phyloP scores from a whole-genome alignment of 2,797 vertebrate genomes.

The Eleutherodactylus coqui region DNA sequence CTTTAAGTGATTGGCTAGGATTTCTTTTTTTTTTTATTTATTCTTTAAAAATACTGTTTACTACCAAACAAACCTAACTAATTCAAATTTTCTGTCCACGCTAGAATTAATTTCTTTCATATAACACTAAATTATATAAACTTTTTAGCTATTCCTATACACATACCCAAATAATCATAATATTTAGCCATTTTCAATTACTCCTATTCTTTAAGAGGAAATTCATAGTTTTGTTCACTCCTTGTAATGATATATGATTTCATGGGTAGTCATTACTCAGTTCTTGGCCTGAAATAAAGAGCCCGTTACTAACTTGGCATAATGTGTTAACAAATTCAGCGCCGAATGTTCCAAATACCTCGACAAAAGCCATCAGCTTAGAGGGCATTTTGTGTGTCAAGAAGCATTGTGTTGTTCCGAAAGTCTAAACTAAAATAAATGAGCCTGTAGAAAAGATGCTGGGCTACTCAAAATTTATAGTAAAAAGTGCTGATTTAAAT shows the following conservation, averaged over 20 bases:
- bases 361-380: slow-evolving; percentile 46
- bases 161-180: slow-evolving; percentile 39
- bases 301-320: slow-evolving; percentile 39
- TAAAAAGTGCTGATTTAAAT: slow-evolving; percentile 53
- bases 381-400: slow-evolving; percentile 46
- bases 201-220: slow-evolving; percentile 25
- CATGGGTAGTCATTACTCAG: slow-evolving; percentile 45
- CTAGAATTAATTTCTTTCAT: neutral
- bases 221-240: slow-evolving; percentile 45
- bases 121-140: slow-evolving; percentile 5
- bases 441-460: slow-evolving; percentile 58
- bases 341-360: neutral
- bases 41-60: neutral
- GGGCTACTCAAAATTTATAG: slow-evolving; percentile 36
- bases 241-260: slow-evolving; percentile 41
- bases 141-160: neutral
- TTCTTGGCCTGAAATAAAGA: slow-evolving; percentile 29
- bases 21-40: neutral
- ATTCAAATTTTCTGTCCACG: neutral
- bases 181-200: slow-evolving; percentile 29
- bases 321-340: slow-evolving; percentile 8
- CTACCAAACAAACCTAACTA: neutral
- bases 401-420: slow-evolving; percentile 34
- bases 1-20: too few relatives aligned
- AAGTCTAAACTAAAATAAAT: slow-evolving; percentile 49